A percentile compares a stretch with the other conserved stretches of the same genome.
Evolutionary conservation across 2,888 invertebrate species (phyloP).

Genomic region (Agriopis leucophaearia): DNA sequence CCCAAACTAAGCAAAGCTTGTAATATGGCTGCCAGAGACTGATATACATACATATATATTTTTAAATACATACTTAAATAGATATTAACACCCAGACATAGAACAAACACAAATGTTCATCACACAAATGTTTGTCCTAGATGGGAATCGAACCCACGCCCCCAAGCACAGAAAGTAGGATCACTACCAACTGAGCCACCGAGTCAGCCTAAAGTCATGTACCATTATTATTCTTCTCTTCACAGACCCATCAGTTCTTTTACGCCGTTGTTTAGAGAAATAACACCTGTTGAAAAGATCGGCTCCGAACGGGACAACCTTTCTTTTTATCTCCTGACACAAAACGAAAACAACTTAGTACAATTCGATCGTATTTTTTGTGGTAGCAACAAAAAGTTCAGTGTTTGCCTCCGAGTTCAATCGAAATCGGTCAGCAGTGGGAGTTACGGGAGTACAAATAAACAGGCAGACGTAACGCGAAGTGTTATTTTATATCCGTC

Average conservation of each 20-base stretch:
- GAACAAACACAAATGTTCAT: too few species aligned
- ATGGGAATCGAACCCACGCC: too few species aligned
- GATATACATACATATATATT: too few species aligned
- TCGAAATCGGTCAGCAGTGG: slow-evolving; percentile 41
- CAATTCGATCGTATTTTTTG: slow-evolving; percentile 13
- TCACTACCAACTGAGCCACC: too few species aligned
- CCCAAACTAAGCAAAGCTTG: too few species aligned
- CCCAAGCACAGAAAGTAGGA: too few species aligned
- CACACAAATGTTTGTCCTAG: too few species aligned
- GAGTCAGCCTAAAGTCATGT: neutral
- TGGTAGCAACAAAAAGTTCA: slow-evolving; percentile 33
- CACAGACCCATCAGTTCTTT: neutral
- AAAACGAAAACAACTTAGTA: slow-evolving; percentile 16
- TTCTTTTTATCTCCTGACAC: slow-evolving; percentile 7
- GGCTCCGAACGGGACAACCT: neutral
- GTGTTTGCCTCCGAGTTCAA: slow-evolving; percentile 32
- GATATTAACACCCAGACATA: too few species aligned
- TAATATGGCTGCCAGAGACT: too few species aligned
- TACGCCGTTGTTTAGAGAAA: neutral
- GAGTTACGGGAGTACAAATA: slow-evolving; percentile 42
- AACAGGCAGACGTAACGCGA: slow-evolving; percentile 33
- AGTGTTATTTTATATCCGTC: slow-evolving; percentile 43
- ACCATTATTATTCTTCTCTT: neutral
- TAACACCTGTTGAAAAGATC: neutral
- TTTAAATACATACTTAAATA: too few species aligned